Base-by-base conservation (phyloP, 2,888 invertebrate genomes). In the Hypercompe scribonia region DNA sequence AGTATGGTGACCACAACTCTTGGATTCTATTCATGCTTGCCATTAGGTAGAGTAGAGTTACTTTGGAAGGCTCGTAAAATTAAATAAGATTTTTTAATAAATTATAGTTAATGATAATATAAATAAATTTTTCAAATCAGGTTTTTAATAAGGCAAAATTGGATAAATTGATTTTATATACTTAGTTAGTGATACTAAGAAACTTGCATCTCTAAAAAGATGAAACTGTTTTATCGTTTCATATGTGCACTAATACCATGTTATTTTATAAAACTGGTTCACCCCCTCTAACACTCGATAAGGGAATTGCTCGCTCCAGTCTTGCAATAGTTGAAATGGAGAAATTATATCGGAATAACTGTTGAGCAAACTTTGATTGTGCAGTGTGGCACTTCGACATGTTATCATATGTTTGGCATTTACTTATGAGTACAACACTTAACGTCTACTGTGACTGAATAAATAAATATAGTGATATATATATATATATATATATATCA, bases 331-430 rank as follows among this genome's bases (percentile, higher is more conserved):
- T 68, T 50, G 46, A 72, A 72, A 72, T 31, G 10, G 34, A 46
- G 72, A 67, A 58, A 68, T 63, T 68, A 63, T 63, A 68, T 68
- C 21, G 36, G 34, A 63, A 67, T 72, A 61, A 72, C 68, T 68
- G 50, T 72, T 34, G 21, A 2, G 28, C 63, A 46, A 67, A 72
- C 72, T 72, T 72, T 68, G 72, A 72, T 72, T 68, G 67, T 68
- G 67, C 46, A 67, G 68, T 72, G 63, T 66, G 18, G 28, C 46
- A 72, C 46, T 72, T 67, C 21, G 28, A 68, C 67, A 24, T 61
- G 71, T 65, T 50, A 64, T n/a, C 21, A n/a, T 63, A 31, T 64
- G 42, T 70, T 61, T 61, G 5, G 31, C 15, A 61, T 61, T 61
- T 68, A 34, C 34, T 58, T 68, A 54, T 68, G 34, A n/a, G 58